A percentile compares a stretch with the other conserved stretches of the same genome.
Conservation (phyloP, 2,113 vertebrate species). For the Castor canadensis region DNA sequence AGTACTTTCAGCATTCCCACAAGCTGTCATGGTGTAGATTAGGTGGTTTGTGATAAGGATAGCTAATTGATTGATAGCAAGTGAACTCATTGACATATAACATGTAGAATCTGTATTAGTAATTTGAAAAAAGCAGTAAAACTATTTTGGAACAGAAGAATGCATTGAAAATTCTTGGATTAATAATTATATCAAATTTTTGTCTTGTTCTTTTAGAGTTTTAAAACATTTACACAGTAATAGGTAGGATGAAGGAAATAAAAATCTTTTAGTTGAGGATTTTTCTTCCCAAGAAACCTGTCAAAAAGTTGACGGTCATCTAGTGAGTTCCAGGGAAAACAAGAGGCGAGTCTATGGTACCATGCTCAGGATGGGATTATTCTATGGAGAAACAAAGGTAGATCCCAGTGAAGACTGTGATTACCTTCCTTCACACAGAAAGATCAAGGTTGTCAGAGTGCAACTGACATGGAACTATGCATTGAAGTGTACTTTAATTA, state of each 20-base stretch:
- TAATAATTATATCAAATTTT: conserved; percentile 66
- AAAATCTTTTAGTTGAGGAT: background rate
- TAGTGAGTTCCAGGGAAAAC: background rate
- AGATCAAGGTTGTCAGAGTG: conserved; percentile 64
- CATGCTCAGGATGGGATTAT: background rate
- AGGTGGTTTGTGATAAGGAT: conserved; percentile 54
- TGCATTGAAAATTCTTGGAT: conserved; percentile 53
- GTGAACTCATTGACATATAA: conserved; percentile 41
- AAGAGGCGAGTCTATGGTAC: background rate
- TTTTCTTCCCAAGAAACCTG: conserved; percentile 1
- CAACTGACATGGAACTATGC: background rate
- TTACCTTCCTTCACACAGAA: conserved; percentile 41
- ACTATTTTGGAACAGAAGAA: background rate
- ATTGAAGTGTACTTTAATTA: conserved; percentile 11
- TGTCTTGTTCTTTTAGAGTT: conserved; percentile 69
- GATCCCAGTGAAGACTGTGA: background rate
- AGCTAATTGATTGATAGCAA: conserved; percentile 56
- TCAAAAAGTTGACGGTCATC: background rate
- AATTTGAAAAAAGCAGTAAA: conserved; percentile 28
- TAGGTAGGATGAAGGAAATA: background rate
- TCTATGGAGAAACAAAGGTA: background rate
- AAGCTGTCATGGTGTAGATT: conserved; percentile 22
- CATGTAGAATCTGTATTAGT: conserved; percentile 46
- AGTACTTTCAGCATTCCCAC: conserved; percentile 38
- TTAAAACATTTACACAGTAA: conserved; percentile 57